Base-by-base conservation (phyloP, 2,888 invertebrate species). In the Ceramica pisi region DNA sequence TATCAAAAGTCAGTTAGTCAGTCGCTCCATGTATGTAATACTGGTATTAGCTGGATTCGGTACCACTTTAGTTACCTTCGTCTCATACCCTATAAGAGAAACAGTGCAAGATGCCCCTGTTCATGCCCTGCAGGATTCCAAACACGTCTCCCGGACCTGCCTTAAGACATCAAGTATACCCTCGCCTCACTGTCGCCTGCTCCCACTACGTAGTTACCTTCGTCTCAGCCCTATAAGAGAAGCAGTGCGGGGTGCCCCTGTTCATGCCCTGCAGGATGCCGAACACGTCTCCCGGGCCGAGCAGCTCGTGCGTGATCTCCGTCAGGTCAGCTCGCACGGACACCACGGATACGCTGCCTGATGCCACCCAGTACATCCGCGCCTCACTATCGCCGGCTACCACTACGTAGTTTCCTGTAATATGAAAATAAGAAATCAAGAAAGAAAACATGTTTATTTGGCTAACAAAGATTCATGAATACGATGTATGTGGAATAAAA, bases 51-150 rank as follows among this genome's bases (percentile, higher is more conserved):
- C 31, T 31, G 31, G 31, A 31, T 31, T 31, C 31, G 31, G 31
- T 31, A n/a, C n/a, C n/a, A n/a, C n/a, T n/a, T n/a, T 6, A n/a
- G 7, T 0, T 75, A 95, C 96, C 90, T 94, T 95, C 8, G 94
- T 94, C 78, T 94, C 92, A 50, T n/a, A 96, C 96, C 85, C 96
- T 92, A 74, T 96, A 96, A 0, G 96, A 96, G 87, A 96, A 97
- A 91, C 6, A 92, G 79, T 96, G 96, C 0, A 94, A 94, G 21
- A 92, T 94, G 44, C 96, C 96, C 63, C 93, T 89, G 70, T 93
- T 94, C 68, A 96, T 85, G 1, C 96, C 96, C 82, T 97, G 96
- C 19, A 95, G 88, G 46, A 96, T 92, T 0, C 96, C 96, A 81
- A 97, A 96, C 70, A 96, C 93, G 78, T 96, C 96, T 4, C 95